Base-by-base conservation (phyloP, 2,888 invertebrate species). In the Lordiphosa fenestrarum region DNA sequence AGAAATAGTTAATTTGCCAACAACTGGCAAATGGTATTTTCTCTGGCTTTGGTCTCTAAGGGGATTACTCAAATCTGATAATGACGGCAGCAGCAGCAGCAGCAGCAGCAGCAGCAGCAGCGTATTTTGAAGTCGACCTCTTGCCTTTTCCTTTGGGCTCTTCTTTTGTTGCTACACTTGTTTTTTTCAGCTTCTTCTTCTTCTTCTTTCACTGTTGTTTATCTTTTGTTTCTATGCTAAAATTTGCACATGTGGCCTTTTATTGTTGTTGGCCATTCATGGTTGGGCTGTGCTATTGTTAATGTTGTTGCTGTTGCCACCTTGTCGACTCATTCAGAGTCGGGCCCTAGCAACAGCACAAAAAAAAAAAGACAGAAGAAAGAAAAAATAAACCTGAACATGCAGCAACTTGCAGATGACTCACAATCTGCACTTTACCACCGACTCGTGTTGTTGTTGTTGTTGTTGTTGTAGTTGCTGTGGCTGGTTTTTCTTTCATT, bases 151-250 rank as follows among this genome's bases (percentile, higher is more conserved):
- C 50, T 37, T 51, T 46, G 55, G 42, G 63, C 51, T 64, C 38
- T 64, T 44, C 56, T 63, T 51, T 53, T 72, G 56, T 62, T 62
- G 75, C 66, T 69, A 70, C 78, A 76, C 75, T 80, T 76, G 73
- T 66, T 75, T 64, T 50, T 57, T 50, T 12, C 46, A 12, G 12
- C 30, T 7, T 6, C 5, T 15, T 15, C 15, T 15, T 15, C 15
- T 15, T 15, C 15, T 15, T 30, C 9, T 44, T 41, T 23, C 23
- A 15, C 13, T 30, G 42, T 69, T 53, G 52, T 54, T 70, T 82
- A 70, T 78, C 78, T 76, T 77, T 76, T 77, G 78, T 77, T 77
- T 82, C 82, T 74, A 78, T 77, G 82, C 82, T 70, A 60, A 59
- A 74, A 74, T 81, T 81, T 78, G 77, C 77, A 82, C 77, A 77